Evolutionary conservation across 2,797 vertebrate species (phyloP).

Genomic region (Sitta carolinensis): DNA sequence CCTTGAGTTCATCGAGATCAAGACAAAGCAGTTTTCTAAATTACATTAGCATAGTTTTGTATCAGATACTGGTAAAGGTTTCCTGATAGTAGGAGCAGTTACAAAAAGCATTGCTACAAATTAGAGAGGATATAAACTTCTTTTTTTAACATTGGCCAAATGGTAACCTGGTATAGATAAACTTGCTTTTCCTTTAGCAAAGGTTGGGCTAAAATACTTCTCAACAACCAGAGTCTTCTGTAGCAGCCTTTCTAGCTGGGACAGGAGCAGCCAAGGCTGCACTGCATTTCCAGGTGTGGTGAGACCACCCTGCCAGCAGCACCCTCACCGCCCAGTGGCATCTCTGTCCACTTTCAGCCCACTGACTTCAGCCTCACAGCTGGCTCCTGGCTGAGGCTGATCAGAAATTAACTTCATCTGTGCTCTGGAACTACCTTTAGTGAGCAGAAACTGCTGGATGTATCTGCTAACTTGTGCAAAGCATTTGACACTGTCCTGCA

Average conservation of each 20-base stretch:
- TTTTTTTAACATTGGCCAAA: neutral
- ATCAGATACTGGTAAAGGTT: neutral
- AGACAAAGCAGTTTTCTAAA: neutral
- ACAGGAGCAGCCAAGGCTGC: neutral
- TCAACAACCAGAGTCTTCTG: neutral
- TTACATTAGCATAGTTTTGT: neutral
- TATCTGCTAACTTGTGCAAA: neutral
- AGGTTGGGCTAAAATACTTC: neutral
- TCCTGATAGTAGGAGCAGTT: neutral
- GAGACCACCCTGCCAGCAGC: neutral
- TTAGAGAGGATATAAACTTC: neutral
- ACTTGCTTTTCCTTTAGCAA: neutral
- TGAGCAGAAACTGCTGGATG: neutral
- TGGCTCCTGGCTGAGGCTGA: neutral
- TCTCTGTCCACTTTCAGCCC: neutral
- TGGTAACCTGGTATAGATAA: neutral
- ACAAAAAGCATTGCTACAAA: neutral
- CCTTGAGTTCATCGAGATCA: neutral
- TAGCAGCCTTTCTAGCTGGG: neutral
- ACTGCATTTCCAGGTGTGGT: too few species aligned
- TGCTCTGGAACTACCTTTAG: neutral
- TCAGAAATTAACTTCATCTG: neutral
- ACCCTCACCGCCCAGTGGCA: neutral
- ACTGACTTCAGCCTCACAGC: neutral
- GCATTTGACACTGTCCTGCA: neutral